Evolutionary conservation across 1,140 invertebrate species (phyloP).

Genomic region (Trinorchestia longiramus): DNA sequence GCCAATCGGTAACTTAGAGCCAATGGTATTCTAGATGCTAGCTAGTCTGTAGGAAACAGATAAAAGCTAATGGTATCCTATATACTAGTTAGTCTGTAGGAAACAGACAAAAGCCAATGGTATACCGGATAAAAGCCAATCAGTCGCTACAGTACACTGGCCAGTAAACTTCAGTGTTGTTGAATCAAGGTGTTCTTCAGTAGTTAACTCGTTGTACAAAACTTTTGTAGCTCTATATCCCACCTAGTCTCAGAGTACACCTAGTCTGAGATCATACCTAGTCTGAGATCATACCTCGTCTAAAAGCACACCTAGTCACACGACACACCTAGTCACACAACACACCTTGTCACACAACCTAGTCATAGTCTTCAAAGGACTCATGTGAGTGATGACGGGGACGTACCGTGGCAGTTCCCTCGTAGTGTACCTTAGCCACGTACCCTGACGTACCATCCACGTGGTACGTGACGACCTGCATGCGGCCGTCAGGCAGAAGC

Average conservation of each 20-base stretch:
- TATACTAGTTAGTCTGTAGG: too few species aligned
- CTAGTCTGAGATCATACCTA: too few species aligned
- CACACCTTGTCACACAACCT: not conserved
- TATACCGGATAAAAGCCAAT: not conserved
- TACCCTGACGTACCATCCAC: conserved; percentile 54
- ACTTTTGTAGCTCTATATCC: not conserved
- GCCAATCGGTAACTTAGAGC: not conserved
- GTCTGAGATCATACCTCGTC: too few species aligned
- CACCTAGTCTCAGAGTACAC: too few species aligned
- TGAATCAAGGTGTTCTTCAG: too few species aligned
- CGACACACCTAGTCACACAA: not conserved
- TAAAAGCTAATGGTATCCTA: not conserved
- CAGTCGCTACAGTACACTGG: not conserved
- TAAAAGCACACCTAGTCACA: too few species aligned
- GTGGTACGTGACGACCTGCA: conserved; percentile 53
- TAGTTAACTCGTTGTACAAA: too few species aligned
- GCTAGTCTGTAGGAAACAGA: not conserved
- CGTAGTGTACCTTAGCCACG: conserved; percentile 44
- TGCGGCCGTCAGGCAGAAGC: conserved; percentile 11
- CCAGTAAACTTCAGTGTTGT: not conserved
- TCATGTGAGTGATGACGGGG: not conserved
- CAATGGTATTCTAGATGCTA: not conserved
- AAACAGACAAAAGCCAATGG: not conserved
- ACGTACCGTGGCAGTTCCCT: not conserved
- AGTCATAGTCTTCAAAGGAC: not conserved